phyloP scores from a whole-genome alignment of 2,888 invertebrate species.

The Pardosa pseudoannulata region DNA sequence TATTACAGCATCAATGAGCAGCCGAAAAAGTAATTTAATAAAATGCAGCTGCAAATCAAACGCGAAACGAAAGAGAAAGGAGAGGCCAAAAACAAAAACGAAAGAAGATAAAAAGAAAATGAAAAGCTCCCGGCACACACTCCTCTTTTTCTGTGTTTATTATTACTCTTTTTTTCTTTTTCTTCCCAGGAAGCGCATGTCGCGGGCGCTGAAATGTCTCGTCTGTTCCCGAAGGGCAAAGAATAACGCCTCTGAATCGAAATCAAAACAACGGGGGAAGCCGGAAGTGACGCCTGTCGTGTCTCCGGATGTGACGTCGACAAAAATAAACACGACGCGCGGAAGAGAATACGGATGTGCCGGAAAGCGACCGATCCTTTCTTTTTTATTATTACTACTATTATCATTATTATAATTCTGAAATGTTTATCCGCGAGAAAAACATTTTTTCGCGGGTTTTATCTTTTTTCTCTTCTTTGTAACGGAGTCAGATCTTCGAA shows the following conservation, averaged over 20 bases:
- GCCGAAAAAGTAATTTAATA: conserved; percentile 63
- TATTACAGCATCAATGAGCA: conserved; percentile 61
- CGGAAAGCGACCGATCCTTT: conserved; percentile 41
- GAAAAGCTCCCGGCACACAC: background rate
- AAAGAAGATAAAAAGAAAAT: background rate
- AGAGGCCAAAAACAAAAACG: background rate
- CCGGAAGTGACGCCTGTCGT: conserved; percentile 70
- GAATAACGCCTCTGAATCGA: conserved; percentile 24
- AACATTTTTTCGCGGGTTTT: conserved; percentile 7
- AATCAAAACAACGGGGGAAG: conserved; percentile 42
- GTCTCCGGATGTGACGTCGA: conserved; percentile 57
- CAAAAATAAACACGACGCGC: conserved; percentile 31
- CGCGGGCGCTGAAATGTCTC: conserved; percentile 31
- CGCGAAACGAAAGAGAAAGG: background rate
- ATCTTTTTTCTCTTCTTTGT: conserved; percentile 17
- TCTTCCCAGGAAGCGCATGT: conserved; percentile 43
- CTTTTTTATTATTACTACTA: no score
- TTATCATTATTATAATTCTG: no score
- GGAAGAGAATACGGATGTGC: conserved; percentile 4
- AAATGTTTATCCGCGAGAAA: conserved; percentile 34
- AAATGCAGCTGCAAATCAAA: conserved; percentile 57
- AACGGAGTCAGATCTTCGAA: background rate
- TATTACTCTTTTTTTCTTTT: conserved; percentile 39
- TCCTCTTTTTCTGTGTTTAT: conserved; percentile 3
- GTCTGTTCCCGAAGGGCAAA: conserved; percentile 43